These are phyloP conservation scores for Chelonoidis abingdonii DNA, from an alignment of 2,113 vertebrate species.

Conservation along the genomic window DNA sequence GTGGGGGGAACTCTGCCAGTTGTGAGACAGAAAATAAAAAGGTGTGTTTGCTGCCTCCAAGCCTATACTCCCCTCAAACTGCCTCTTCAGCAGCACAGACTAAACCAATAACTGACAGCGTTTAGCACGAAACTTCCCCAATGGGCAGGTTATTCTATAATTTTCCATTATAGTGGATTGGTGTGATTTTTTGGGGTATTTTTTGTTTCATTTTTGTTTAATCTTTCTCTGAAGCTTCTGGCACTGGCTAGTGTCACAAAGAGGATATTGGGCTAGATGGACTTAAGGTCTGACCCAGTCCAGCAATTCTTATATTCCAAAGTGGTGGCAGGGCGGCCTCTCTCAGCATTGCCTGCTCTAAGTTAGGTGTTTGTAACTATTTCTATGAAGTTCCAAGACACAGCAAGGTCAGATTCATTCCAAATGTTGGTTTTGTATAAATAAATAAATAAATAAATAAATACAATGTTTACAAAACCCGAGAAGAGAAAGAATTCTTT, in stretches of 20 bases:
- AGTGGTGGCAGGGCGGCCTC: not conserved
- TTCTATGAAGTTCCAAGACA: not conserved
- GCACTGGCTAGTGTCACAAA: constrained; percentile 51
- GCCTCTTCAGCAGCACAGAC: not conserved
- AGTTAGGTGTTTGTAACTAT: constrained; percentile 38
- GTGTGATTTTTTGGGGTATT: not conserved
- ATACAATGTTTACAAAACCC: constrained; percentile 1
- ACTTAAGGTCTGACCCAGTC: constrained; percentile 56
- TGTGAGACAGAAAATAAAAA: constrained; percentile 58
- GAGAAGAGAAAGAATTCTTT: not conserved
- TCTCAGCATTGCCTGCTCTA: not conserved
- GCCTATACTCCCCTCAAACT: not conserved
- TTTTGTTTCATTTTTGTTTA: constrained; percentile 61
- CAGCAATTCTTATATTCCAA: constrained; percentile 58
- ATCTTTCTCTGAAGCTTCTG: constrained; percentile 69
- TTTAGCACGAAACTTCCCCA: constrained; percentile 32
- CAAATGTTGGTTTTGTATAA: not conserved
- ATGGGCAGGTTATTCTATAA: constrained; percentile 35
- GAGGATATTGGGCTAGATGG: constrained; percentile 56
- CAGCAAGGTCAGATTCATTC: not conserved
- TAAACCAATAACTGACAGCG: not conserved
- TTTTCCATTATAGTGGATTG: constrained; percentile 57
- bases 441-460: not conserved
- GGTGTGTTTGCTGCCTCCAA: not conserved
- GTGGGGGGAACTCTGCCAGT: constrained; percentile 58